Base-by-base conservation (phyloP, 2,113 vertebrate species). In the Microcebus tavaratra region DNA sequence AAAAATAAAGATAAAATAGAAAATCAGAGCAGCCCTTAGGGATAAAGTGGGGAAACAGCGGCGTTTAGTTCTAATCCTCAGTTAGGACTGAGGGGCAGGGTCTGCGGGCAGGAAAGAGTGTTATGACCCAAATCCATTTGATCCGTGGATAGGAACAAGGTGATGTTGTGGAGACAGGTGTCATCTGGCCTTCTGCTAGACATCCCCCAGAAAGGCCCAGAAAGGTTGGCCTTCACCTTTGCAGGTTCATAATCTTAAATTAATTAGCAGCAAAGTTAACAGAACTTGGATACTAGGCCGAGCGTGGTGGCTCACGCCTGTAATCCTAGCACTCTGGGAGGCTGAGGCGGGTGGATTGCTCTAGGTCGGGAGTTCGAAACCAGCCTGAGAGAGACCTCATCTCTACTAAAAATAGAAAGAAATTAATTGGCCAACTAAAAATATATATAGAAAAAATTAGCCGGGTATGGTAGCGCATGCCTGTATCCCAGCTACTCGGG, bases 1-100 rank as follows among this genome's bases (percentile, higher is more conserved):
- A 95, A 89, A 90, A 92, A 73, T 85, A 57, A 85, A 68, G 88
- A 95, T 73, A 36, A 73, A 85, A 70, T 92, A 72, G 53, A 81
- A 75, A 88, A 70, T 94, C 42, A 96, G 84, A 94, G 73, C 31
- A 21, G 50, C 29, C 59, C 63, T 85, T n/a, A 50, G 27, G 85
- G 88, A 78, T 70, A 23, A 48, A n/a, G 72, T 39, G 13, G 65
- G 68, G 48, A 75, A 61, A 88, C 18, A 89, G 63, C 31, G 25
- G 11, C 12, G 36, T 34, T 83, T 68, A 34, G 79, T 20, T 75
- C 53, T 48, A 67, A 45, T 59, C 42, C 39, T 59, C 45, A n/a
- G 0, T n/a, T 31, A 63, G 15, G 55, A 45, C 21, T 9, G 39
- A 31, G 5, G 23, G 27, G 39, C 3, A 8, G 20, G 14, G 25